Evolutionary conservation across 2,113 vertebrate genomes (phyloP).

Genomic region (Psophia crepitans): DNA sequence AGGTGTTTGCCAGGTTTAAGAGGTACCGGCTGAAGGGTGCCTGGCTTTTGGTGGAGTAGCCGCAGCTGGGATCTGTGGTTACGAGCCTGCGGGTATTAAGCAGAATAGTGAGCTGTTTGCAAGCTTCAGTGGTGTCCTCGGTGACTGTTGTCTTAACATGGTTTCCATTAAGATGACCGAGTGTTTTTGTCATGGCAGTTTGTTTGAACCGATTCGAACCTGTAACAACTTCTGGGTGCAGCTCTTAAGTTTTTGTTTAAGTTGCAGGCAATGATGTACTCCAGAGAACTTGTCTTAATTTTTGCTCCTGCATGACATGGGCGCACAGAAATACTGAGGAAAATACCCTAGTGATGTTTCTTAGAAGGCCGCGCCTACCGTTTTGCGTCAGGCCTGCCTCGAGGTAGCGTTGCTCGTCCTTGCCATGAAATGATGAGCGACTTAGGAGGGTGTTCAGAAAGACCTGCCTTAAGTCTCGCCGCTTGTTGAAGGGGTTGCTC

Average conservation of each 20-base stretch:
- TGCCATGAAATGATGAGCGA: background rate
- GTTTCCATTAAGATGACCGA: background rate
- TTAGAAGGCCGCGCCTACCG: fast-evolving
- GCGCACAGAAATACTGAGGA: fast-evolving
- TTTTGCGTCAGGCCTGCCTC: background rate
- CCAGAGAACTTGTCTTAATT: no score
- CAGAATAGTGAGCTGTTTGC: no score
- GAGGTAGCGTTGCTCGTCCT: background rate
- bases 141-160: background rate
- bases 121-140: background rate
- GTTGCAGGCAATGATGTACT: background rate
- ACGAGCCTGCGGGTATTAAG: fast-evolving
- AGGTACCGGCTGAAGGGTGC: background rate
- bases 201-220: background rate
- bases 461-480: background rate
- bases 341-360: fast-evolving
- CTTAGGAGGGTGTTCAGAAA: background rate
- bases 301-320: background rate
- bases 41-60: background rate
- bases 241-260: background rate
- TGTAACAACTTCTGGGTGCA: background rate
- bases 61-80: fast-evolving
- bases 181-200: background rate
- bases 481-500: background rate
- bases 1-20: background rate